phyloP scores from a whole-genome alignment of 2,797 vertebrate species.

The Sebastes miniatus region DNA sequence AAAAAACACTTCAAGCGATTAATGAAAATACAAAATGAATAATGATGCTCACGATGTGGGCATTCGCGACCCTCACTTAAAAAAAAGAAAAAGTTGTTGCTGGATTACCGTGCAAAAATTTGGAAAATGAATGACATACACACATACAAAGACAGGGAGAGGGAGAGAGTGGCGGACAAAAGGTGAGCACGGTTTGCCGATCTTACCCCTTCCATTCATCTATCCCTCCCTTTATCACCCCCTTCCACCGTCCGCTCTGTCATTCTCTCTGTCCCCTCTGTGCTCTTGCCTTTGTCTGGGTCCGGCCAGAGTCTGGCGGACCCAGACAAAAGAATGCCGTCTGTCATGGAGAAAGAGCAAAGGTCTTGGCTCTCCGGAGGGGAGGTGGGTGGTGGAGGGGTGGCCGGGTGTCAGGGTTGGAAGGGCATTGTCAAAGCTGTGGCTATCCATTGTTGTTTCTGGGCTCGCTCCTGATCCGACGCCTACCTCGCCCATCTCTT shows the following conservation, averaged over 20 bases:
- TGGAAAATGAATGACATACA: slow-evolving; percentile 23
- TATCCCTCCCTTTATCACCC: slow-evolving; percentile 69
- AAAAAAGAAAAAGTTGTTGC: not conserved
- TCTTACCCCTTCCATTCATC: slow-evolving; percentile 84
- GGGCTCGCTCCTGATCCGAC: slow-evolving; percentile 23
- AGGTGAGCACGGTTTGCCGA: slow-evolving; percentile 85
- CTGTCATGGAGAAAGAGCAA: slow-evolving; percentile 68
- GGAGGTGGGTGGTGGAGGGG: slow-evolving; percentile 60
- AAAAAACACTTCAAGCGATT: not conserved
- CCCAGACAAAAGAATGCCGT: slow-evolving; percentile 60
- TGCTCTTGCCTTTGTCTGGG: slow-evolving; percentile 83
- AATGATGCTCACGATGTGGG: not conserved
- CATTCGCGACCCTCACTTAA: not conserved
- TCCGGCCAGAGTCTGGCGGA: slow-evolving; percentile 28
- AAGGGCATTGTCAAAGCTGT: slow-evolving; percentile 86
- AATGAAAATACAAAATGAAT: slow-evolving; percentile 1
- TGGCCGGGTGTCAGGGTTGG: slow-evolving; percentile 77
- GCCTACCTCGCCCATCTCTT: slow-evolving; percentile 29
- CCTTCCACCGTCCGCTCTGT: slow-evolving; percentile 54
- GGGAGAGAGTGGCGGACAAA: slow-evolving; percentile 78
- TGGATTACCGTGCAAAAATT: slow-evolving; percentile 3
- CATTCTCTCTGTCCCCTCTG: slow-evolving; percentile 60
- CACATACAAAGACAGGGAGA: slow-evolving; percentile 45
- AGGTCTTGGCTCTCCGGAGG: slow-evolving; percentile 53
- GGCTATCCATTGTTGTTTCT: slow-evolving; percentile 83